A percentile compares a stretch with the other conserved stretches of the same genome.
Conservation (phyloP, 92 coral and sea anemone genomes). For the Hydrozoanthus gracilis region DNA sequence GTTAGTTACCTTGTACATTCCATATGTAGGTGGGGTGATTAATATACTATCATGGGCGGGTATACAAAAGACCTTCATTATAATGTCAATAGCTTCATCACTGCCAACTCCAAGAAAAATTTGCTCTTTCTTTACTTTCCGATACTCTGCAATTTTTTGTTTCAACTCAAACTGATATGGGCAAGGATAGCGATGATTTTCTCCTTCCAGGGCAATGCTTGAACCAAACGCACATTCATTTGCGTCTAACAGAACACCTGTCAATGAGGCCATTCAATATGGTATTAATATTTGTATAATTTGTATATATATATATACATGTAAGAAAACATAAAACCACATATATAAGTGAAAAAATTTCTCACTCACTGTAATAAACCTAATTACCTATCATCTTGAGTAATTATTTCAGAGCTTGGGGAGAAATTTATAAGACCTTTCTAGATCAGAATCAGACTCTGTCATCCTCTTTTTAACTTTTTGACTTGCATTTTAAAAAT, state of each 20-base stretch:
- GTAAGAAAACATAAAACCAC: too few relatives aligned
- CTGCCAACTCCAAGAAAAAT: conserved; percentile 63
- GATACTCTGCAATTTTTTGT: conserved; percentile 53
- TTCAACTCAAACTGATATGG: conserved; percentile 52
- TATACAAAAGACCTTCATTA: conserved; percentile 51
- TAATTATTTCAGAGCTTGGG: too few relatives aligned
- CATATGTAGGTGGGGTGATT: conserved; percentile 55
- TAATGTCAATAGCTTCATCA: conserved; percentile 63
- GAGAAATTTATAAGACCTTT: too few relatives aligned
- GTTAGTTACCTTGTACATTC: conserved; percentile 54
- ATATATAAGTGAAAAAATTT: too few relatives aligned
- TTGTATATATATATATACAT: too few relatives aligned
- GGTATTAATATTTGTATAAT: too few relatives aligned
- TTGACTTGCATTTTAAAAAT: too few relatives aligned
- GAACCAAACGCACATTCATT: conserved; percentile 59
- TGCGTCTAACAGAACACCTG: conserved; percentile 56
- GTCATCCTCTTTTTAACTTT: too few relatives aligned
- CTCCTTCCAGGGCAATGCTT: conserved; percentile 41
- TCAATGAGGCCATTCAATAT: not conserved
- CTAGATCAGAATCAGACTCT: too few relatives aligned
- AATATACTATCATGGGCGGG: conserved; percentile 48
- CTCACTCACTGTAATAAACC: too few relatives aligned
- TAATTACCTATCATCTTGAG: too few relatives aligned
- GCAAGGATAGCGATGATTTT: conserved; percentile 54
- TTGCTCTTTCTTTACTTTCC: conserved; percentile 53